Percentiles rank a stretch among this genome's conserved stretches.
Conservation (phyloP, 1,140 invertebrate genomes). For the Condylostylus longicornis region DNA sequence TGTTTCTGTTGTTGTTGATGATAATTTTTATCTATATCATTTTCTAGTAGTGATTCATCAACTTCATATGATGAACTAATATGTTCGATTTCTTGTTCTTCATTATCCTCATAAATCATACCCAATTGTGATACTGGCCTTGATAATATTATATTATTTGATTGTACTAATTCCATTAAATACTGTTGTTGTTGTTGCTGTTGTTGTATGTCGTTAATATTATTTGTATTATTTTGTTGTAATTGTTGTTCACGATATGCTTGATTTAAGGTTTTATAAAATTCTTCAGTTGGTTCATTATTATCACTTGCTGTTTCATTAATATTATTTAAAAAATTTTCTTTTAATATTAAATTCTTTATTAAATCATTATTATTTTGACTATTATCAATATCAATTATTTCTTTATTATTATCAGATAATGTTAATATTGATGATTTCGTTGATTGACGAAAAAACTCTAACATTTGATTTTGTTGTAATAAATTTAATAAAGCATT, state of each 20-base stretch:
- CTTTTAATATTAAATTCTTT: too few relatives aligned
- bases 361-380: not conserved
- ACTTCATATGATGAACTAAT: conserved; percentile 18
- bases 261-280: conserved; percentile 75
- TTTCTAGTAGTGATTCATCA: conserved; percentile 21
- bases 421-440: too few relatives aligned
- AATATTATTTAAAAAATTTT: too few relatives aligned
- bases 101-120: conserved; percentile 59
- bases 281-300: conserved; percentile 73
- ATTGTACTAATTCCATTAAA: conserved; percentile 4
- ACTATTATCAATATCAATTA: not conserved
- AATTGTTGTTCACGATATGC: conserved; percentile 60
- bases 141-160: too few relatives aligned
- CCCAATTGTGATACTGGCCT: conserved; percentile 29
- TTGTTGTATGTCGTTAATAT: conserved; percentile 21
- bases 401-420: not conserved
- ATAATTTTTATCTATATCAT: too few relatives aligned
- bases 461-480: too few relatives aligned
- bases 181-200: conserved; percentile 15
- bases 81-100: conserved; percentile 25
- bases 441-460: conserved; percentile 2
- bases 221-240: conserved; percentile 4
- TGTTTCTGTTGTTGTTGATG: conserved; percentile 25
- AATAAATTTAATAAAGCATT: too few relatives aligned
- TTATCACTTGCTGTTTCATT: not conserved